phyloP scores from a whole-genome alignment of 2,888 invertebrate genomes.

The Eretmocerus hayati region DNA sequence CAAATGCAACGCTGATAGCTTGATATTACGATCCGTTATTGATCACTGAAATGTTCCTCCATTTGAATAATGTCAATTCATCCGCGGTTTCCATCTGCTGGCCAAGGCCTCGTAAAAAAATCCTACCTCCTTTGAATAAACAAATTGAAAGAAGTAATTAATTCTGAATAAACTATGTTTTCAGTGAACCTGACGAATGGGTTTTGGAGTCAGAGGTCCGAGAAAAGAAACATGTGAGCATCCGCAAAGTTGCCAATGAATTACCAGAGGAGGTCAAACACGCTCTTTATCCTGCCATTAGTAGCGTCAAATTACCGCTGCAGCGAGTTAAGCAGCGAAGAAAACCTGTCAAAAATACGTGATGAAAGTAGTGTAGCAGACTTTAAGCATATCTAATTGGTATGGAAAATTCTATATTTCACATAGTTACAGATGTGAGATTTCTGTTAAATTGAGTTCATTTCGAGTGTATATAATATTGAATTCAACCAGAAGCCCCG shows the following conservation, averaged over 20 bases:
- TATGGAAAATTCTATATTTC: background rate
- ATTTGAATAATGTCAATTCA: no score
- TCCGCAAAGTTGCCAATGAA: conserved; percentile 34
- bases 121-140: conserved; percentile 5
- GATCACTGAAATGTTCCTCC: no score
- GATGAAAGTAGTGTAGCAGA: conserved; percentile 30
- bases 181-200: conserved; percentile 82
- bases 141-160: background rate
- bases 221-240: conserved; percentile 40
- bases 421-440: background rate
- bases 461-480: background rate
- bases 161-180: background rate
- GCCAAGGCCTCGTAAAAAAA: no score
- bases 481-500: background rate
- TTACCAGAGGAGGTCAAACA: conserved; percentile 34
- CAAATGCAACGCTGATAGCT: no score
- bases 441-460: background rate
- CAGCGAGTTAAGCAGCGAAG: conserved; percentile 40
- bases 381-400: conserved; percentile 6
- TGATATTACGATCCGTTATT: no score
- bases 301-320: conserved; percentile 27
- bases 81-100: no score
- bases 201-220: conserved; percentile 57
- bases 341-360: conserved; percentile 42
- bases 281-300: conserved; percentile 38